These are phyloP conservation scores for Prolemur simus DNA, from an alignment of 2,113 vertebrate genomes.

Conservation along the genomic window DNA sequence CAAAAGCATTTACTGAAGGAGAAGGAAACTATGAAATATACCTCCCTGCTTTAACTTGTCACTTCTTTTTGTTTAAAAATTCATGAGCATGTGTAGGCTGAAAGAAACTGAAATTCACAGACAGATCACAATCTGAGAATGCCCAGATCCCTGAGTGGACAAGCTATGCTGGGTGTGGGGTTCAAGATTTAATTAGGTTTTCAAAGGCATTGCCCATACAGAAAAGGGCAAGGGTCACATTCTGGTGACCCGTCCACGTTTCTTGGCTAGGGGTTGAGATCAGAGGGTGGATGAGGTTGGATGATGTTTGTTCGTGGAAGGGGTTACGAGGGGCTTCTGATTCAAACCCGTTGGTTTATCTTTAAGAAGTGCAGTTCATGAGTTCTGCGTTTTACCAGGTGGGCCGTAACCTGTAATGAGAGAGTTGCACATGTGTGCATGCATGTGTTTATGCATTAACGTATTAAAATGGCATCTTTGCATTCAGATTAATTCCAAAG, in stretches of 20 bases:
- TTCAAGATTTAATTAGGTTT: not conserved
- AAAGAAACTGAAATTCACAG: not conserved
- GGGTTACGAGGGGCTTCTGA: not conserved
- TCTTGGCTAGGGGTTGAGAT: not conserved
- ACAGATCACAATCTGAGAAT: not conserved
- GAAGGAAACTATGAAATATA: not conserved
- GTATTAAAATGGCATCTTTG: not conserved
- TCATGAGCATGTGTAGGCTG: not conserved
- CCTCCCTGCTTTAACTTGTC: not conserved
- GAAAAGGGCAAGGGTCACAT: not conserved
- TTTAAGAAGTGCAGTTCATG: not conserved
- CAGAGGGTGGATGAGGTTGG: not conserved
- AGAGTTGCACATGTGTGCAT: not conserved
- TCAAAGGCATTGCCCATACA: not conserved
- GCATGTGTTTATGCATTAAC: not conserved
- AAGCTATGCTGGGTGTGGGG: fast-evolving
- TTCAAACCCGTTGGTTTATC: not conserved
- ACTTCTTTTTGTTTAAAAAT: slow-evolving; percentile 23
- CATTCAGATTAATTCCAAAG: not conserved
- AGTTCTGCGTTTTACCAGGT: not conserved
- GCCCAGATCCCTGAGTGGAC: not conserved
- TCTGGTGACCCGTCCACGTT: not conserved
- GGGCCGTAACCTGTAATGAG: not conserved
- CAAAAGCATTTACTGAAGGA: not conserved
- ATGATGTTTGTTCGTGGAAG: not conserved